Evolutionary conservation across 2,113 vertebrate species (phyloP).

Genomic region (Prunella fulvescens): DNA sequence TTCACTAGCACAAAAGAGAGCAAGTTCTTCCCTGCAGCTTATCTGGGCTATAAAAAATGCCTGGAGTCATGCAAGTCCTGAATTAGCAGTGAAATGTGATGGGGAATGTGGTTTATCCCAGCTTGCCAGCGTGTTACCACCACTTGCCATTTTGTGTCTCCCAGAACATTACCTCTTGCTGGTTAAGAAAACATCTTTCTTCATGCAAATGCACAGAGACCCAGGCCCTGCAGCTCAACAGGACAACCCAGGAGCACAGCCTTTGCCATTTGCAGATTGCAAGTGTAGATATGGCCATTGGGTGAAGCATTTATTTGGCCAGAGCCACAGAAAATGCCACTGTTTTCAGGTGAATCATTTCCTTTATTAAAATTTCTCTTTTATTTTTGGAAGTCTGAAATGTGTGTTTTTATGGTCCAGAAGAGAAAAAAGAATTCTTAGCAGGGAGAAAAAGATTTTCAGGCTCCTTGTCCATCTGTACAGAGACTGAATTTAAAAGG

Average conservation of each 20-base stretch:
- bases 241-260: background rate
- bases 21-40: background rate
- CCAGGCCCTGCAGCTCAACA: background rate
- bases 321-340: conserved; percentile 20
- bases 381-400: conserved; percentile 3
- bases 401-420: background rate
- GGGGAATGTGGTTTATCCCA: background rate
- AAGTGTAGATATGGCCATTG: background rate
- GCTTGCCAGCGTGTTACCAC: background rate
- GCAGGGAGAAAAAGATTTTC: conserved; percentile 37
- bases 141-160: background rate
- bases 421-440: conserved; percentile 45
- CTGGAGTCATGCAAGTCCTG: background rate
- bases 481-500: conserved; percentile 57
- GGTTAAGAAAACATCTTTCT: conserved; percentile 4
- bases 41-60: background rate
- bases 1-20: background rate
- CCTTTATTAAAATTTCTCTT: background rate
- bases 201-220: background rate
- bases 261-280: background rate
- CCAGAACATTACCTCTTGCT: background rate
- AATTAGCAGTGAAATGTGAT: background rate
- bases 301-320: background rate
- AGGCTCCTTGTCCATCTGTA: conserved; percentile 37
- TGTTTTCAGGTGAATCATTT: background rate